phyloP scores from a whole-genome alignment of 2,113 vertebrate species.

The Cyprinodon tularosa region DNA sequence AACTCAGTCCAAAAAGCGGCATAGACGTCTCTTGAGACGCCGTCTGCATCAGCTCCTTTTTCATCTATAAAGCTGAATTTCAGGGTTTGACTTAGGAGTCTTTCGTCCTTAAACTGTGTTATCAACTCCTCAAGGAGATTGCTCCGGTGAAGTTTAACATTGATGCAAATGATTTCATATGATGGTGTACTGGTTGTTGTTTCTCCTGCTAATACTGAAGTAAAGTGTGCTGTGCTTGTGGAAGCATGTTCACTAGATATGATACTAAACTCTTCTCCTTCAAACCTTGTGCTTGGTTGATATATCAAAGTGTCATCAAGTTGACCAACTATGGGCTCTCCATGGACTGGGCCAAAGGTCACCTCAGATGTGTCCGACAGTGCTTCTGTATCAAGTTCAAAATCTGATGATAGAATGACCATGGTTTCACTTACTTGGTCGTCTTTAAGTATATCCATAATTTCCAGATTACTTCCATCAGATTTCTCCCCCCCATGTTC shows the following conservation, averaged over 20 bases:
- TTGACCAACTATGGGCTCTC: too few species aligned
- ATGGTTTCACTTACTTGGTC: too few species aligned
- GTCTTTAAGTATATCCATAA: too few species aligned
- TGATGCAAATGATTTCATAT: background rate
- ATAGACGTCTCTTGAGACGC: slow-evolving; percentile 14
- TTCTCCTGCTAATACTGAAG: background rate
- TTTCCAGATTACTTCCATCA: too few species aligned
- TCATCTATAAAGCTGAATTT: background rate
- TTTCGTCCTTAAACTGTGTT: background rate
- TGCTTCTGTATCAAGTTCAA: too few species aligned
- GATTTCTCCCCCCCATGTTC: too few species aligned
- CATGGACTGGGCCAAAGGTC: too few species aligned
- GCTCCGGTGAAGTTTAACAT: background rate
- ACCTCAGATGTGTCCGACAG: too few species aligned
- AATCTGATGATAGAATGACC: too few species aligned
- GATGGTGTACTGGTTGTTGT: background rate
- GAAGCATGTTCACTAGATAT: background rate
- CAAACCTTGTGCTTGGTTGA: too few species aligned
- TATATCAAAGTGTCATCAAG: too few species aligned
- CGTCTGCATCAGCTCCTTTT: background rate
- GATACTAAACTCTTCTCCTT: too few species aligned
- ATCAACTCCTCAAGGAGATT: background rate
- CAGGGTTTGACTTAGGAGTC: background rate
- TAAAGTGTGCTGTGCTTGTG: background rate
- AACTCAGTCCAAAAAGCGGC: slow-evolving; percentile 39